Base-by-base conservation (phyloP, 64 coral and sea anemone species). In the Trachythela sp. region DNA sequence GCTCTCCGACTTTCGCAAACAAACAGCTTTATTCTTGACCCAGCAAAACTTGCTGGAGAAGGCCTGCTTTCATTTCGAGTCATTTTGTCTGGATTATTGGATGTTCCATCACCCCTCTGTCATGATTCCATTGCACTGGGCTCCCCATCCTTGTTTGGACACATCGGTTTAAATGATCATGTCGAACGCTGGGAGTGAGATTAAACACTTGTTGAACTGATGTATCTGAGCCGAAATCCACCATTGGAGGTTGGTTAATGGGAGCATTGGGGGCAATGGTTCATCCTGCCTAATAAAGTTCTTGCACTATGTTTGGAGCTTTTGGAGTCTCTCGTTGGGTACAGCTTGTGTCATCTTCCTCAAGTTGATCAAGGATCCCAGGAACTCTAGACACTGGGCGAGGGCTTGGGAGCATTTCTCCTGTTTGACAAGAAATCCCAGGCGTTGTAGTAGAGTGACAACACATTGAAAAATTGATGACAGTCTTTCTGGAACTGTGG, bases 101-200 rank as follows among this genome's bases (percentile, higher is more conserved):
- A 49, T 67, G 29, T 83, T 86, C 89, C 89, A 85, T 32, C 89
- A 36, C 22, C 41, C 89, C 83, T 58, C 54, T 26, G 51, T 91
- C 39, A 67, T 49, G 24, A 2, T 85, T 30, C 58, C 89, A 70
- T 72, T 86, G 89, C 89, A 91, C 52, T 49, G 58, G 41, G 83
- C 84, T 20, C 89, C 84, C 89, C 84, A 91, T 26, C 89, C 52
- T 83, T 45, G 83, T 86, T 85, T 60, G 52, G 89, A 91, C 54
- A 83, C 83, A 41, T 91, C 89, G 50, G 89, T 86, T 18, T 48
- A 64, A 54, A 86, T 86, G 36, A 70, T 36, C 36, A 86, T 31
- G 59, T 86, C 83, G 58, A 86, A 75, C 22, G 83, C 49, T 17
- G 83, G 54, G 30, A 15, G 54, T 4, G 20, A 43, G 39, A 64